These are phyloP conservation scores for Vulpes ferrilata DNA, from an alignment of 2,113 vertebrate species.

Conservation along the genomic window DNA sequence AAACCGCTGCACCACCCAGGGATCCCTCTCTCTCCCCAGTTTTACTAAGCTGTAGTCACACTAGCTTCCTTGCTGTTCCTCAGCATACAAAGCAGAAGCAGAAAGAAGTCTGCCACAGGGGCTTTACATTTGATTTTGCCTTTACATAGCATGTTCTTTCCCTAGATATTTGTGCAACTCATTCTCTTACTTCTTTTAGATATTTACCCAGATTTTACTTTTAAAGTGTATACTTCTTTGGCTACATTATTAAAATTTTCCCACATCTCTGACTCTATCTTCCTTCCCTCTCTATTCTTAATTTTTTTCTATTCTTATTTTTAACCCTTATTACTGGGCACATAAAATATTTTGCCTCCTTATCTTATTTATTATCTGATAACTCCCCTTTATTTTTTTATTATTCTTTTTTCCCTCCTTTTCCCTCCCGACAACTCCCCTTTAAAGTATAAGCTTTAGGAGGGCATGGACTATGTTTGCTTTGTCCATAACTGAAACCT, in stretches of 20 bases:
- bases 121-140: slow-evolving; percentile 18
- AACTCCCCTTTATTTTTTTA: neutral
- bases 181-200: neutral
- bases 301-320: neutral
- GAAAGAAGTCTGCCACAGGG: too few relatives aligned
- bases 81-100: neutral
- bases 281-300: neutral
- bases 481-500: neutral
- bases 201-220: neutral
- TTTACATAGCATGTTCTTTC: neutral
- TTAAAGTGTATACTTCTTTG: neutral
- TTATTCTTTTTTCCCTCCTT: too few relatives aligned
- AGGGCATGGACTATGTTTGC: neutral
- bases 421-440: neutral
- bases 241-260: neutral
- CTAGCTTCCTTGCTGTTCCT: neutral
- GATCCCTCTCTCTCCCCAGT: neutral
- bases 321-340: neutral
- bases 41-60: neutral
- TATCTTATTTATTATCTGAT: neutral
- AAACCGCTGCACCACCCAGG: too few relatives aligned
- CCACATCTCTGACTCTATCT: neutral
- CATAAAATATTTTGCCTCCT: neutral
- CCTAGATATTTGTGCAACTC: neutral
- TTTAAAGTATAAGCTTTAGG: neutral